Conservation (phyloP, 2,113 vertebrate genomes). For the Psophia crepitans region DNA sequence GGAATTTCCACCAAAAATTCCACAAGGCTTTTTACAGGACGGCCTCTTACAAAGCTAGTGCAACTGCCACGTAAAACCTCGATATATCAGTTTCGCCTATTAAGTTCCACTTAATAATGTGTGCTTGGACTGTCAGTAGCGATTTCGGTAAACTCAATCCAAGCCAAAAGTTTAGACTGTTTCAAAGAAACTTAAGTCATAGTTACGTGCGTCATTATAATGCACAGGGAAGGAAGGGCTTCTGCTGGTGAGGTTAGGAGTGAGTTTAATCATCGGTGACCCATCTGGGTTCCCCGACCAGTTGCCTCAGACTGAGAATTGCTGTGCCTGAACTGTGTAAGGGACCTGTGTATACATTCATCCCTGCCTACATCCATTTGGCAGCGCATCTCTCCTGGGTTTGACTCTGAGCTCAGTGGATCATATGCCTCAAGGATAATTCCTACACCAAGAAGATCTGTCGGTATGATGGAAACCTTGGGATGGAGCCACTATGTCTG, state of each 20-base stretch:
- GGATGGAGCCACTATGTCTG: constrained; percentile 10
- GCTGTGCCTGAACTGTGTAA: background rate
- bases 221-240: background rate
- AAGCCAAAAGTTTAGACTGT: background rate
- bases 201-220: background rate
- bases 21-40: background rate
- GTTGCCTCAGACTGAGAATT: background rate
- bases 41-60: background rate
- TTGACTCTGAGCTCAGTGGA: background rate
- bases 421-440: background rate
- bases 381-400: background rate
- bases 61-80: background rate
- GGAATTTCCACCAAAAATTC: background rate
- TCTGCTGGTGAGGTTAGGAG: background rate
- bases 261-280: background rate
- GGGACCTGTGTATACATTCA: background rate
- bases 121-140: background rate
- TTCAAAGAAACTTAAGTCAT: background rate
- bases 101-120: background rate
- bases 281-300: background rate
- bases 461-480: constrained; percentile 16
- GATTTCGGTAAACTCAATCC: background rate
- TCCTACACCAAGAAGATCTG: background rate
- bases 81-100: background rate
- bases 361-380: background rate